Base-by-base conservation (phyloP, 1,140 invertebrate genomes). In the Drosophila funebris region DNA sequence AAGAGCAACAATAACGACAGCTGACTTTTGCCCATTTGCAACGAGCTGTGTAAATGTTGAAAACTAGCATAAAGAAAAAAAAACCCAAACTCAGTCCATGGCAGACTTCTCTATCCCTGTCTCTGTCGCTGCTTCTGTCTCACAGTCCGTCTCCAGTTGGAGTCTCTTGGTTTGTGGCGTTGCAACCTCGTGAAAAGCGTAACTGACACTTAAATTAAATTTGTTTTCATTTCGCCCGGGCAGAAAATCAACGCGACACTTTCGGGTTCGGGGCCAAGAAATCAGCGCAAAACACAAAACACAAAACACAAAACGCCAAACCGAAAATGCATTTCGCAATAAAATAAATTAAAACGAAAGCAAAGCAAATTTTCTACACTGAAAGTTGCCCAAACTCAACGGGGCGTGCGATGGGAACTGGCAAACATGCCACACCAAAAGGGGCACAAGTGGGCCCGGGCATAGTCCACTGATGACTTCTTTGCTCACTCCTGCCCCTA, bases 151-250 rank as follows among this genome's bases (percentile, higher is more conserved):
- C 37, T 22, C 36, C 20, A 13, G 16, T 24, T 11, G n/a, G 13
- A 13, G 36, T 22, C 37, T 27, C 43, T 16, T 13, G n/a, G n/a
- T n/a, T n/a, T n/a, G n/a, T n/a, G n/a, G 36, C 22, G 20, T 50
- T 29, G 52, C 52, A 24, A 46, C 62, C 14, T 62, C 39, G 60
- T 72, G 81, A 85, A 85, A 76, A 79, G 72, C 80, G 80, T 84
- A 74, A 84, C 80, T 84, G 80, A 84, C 80, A 84, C 80, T 84
- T 84, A 76, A 83, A 84, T 84, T 84, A 79, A 84, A 84, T 84
- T 84, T 84, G 80, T 84, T 84, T 84, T 78, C 80, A 84, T 76
- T 83, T 68, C 71, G 67, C 43, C 37, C 37, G 36, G 58, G 41
- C 53, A 41, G 39, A 76, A 76, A 74, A 71, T 77, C 74, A 77